Evolutionary conservation across 2,113 vertebrate genomes (phyloP).

Genomic region (Asarcornis scutulata): DNA sequence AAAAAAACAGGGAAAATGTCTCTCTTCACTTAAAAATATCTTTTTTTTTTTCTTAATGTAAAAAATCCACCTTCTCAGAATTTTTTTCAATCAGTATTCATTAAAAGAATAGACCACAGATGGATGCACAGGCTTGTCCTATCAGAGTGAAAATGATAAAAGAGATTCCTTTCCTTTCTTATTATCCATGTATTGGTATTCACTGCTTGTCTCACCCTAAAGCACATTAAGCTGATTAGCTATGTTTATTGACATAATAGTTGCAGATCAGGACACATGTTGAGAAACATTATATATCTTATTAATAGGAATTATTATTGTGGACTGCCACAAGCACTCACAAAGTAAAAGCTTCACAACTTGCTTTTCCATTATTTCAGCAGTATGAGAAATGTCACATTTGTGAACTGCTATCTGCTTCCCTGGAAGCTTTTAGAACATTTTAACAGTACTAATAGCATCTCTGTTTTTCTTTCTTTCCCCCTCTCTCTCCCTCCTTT

Average conservation of each 20-base stretch:
- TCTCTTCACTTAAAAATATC: not conserved
- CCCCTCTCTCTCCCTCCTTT: too few species aligned
- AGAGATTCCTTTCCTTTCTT: not conserved
- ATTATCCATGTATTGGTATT: slow-evolving; percentile 53
- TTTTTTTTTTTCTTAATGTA: not conserved
- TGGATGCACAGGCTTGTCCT: not conserved
- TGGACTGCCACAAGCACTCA: slow-evolving; percentile 34
- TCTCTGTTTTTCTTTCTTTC: not conserved
- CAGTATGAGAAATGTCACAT: slow-evolving; percentile 46
- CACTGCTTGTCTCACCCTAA: slow-evolving; percentile 21
- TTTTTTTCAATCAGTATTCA: not conserved
- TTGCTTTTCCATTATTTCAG: slow-evolving; percentile 52
- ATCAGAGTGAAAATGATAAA: not conserved
- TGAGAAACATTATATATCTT: slow-evolving; percentile 66
- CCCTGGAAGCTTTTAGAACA: slow-evolving; percentile 33
- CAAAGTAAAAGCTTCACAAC: slow-evolving; percentile 45
- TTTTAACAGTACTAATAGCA: slow-evolving; percentile 35
- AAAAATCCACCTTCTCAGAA: not conserved
- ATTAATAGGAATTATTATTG: slow-evolving; percentile 72
- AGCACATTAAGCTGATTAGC: slow-evolving; percentile 67
- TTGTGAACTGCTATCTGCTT: slow-evolving; percentile 56
- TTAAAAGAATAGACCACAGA: not conserved
- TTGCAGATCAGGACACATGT: slow-evolving; percentile 59
- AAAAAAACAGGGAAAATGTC: not conserved
- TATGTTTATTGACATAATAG: slow-evolving; percentile 74